Conservation (phyloP, 2,113 vertebrate genomes). For the Hippocampus comes region DNA sequence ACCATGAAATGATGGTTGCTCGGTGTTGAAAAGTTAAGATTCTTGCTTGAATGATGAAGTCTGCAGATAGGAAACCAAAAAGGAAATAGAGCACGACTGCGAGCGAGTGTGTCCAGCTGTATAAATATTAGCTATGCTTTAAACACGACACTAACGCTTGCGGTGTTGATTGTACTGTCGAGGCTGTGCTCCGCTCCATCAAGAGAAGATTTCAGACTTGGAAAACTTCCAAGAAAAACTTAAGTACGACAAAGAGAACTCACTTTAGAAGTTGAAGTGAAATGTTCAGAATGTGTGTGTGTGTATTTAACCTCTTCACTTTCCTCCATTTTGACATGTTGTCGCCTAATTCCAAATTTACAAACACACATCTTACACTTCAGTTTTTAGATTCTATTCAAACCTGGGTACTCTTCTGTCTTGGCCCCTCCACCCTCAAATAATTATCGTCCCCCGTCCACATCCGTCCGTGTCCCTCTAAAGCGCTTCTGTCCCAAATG, state of each 20-base stretch:
- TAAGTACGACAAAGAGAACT: neutral
- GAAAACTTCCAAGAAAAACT: neutral
- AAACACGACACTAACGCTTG: conserved; percentile 34
- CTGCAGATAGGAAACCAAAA: conserved; percentile 10
- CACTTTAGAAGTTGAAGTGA: neutral
- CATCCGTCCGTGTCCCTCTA: too few relatives aligned
- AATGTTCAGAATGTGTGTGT: neutral
- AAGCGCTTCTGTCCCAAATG: too few relatives aligned
- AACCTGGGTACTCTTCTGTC: too few relatives aligned
- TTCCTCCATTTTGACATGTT: neutral
- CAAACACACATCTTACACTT: too few relatives aligned
- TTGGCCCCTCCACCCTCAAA: too few relatives aligned
- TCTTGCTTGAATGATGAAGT: conserved; percentile 4
- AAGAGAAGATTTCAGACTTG: neutral
- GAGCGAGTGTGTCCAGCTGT: conserved; percentile 40
- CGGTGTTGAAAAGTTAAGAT: conserved; percentile 2
- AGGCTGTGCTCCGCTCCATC: neutral
- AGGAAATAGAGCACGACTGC: conserved; percentile 7
- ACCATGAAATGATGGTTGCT: neutral
- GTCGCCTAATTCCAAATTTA: neutral
- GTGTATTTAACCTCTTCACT: neutral
- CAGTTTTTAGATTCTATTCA: too few relatives aligned
- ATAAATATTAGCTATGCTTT: conserved; percentile 46
- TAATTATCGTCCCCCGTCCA: too few relatives aligned
- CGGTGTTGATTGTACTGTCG: neutral